These are phyloP conservation scores for Celastrina argiolus DNA, from an alignment of 2,888 invertebrate species.

Conservation along the genomic window DNA sequence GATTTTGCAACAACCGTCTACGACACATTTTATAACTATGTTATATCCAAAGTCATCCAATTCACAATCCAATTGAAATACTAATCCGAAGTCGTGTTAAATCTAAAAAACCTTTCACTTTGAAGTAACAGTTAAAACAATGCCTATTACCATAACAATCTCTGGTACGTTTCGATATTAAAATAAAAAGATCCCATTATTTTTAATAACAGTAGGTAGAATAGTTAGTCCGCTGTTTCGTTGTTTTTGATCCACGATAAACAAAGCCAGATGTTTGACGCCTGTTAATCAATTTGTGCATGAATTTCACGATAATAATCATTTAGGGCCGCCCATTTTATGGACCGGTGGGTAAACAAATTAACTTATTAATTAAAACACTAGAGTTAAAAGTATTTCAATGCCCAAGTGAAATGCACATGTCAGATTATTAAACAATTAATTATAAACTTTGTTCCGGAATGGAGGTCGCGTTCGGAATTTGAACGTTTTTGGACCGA, in stretches of 20 bases:
- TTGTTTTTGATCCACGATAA: slow-evolving; percentile 15
- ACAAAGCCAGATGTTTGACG: slow-evolving; percentile 16
- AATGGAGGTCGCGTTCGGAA: neutral
- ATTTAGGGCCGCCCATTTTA: slow-evolving; percentile 12
- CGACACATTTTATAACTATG: neutral
- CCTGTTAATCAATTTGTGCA: slow-evolving; percentile 15
- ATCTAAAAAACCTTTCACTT: too few relatives aligned
- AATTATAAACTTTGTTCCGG: neutral
- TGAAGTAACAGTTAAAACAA: too few relatives aligned
- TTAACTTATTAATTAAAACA: slow-evolving; percentile 20
- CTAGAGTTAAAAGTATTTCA: slow-evolving; percentile 3
- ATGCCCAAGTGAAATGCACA: slow-evolving; percentile 11
- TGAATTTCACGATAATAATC: slow-evolving; percentile 17
- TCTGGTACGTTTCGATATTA: too few relatives aligned
- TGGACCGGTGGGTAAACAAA: neutral
- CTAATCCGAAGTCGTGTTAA: too few relatives aligned
- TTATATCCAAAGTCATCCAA: too few relatives aligned
- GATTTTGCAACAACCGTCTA: neutral
- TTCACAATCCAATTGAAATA: too few relatives aligned
- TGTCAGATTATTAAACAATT: slow-evolving; percentile 5
- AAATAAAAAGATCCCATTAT: neutral
- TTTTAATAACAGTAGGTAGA: neutral
- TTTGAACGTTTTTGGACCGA: neutral
- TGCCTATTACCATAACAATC: too few relatives aligned
- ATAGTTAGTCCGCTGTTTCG: neutral